phyloP scores from a whole-genome alignment of 2,797 vertebrate genomes.

The Pitangus sulphuratus region DNA sequence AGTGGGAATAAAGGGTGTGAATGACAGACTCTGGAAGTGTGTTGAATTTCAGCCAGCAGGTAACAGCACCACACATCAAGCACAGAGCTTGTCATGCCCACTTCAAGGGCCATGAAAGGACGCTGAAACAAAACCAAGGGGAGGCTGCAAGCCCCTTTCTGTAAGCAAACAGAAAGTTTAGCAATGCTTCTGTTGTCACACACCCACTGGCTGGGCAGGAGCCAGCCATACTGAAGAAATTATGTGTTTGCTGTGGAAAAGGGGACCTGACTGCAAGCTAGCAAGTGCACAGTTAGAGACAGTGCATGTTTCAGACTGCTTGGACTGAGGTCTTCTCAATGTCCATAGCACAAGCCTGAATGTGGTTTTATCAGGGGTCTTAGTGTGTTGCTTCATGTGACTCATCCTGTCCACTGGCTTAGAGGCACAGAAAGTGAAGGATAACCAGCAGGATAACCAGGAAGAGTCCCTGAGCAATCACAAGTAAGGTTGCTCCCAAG shows the following conservation, averaged over 20 bases:
- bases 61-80: not conserved
- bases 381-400: not conserved
- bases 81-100: not conserved
- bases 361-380: fast-evolving
- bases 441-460: not conserved
- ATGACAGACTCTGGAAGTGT: not conserved
- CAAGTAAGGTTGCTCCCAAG: not conserved
- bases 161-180: not conserved
- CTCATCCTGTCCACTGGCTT: not conserved
- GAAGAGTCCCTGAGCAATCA: not conserved
- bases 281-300: not conserved
- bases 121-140: not conserved
- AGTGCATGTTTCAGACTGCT: not conserved
- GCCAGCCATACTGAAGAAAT: not conserved
- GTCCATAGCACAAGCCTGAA: not conserved
- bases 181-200: not conserved
- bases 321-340: not conserved
- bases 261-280: not conserved
- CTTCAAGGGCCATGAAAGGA: not conserved
- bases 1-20: not conserved
- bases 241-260: not conserved
- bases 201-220: not conserved
- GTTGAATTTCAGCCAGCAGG: not conserved
- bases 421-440: not conserved
- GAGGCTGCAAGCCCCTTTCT: not conserved